These are phyloP conservation scores for Mormyrus proboscirostris DNA, from an alignment of 2,797 vertebrate genomes.

Conservation along the genomic window DNA sequence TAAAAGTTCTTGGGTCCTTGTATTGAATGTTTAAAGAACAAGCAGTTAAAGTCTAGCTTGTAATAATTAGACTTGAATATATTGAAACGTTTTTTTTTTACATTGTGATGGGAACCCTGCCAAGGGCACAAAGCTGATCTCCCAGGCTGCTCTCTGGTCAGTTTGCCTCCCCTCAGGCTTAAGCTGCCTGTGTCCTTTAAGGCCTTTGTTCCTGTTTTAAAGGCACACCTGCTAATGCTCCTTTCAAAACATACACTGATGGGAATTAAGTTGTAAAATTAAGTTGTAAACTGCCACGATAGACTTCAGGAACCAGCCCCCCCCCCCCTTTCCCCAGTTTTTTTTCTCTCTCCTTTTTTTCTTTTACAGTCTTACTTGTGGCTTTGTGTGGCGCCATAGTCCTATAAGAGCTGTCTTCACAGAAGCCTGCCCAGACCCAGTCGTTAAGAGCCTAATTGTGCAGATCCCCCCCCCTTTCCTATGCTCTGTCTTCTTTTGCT, in stretches of 20 bases:
- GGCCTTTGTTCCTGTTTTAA: constrained; percentile 63
- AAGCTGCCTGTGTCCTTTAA: constrained; percentile 49
- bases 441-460: constrained; percentile 92
- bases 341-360: constrained; percentile 35
- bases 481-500: constrained; percentile 55
- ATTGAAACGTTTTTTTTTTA: not conserved
- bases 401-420: constrained; percentile 78
- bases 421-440: constrained; percentile 76
- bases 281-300: constrained; percentile 54
- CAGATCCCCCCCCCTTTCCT: constrained; percentile 76
- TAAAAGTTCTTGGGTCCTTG: not conserved
- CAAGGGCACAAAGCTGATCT: not conserved
- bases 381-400: constrained; percentile 77
- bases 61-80: not conserved
- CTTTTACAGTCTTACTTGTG: constrained; percentile 68
- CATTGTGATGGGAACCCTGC: not conserved
- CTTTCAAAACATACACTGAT: constrained; percentile 64
- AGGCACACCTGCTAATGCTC: constrained; percentile 78
- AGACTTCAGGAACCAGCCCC: constrained; percentile 62
- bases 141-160: constrained; percentile 42
- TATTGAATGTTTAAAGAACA: not conserved
- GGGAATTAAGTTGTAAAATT: constrained; percentile 68
- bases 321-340: not conserved
- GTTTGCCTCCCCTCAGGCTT: not conserved
- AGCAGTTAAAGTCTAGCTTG: not conserved